These are phyloP conservation scores for Drosophila bifasciata DNA, from an alignment of 1,140 invertebrate genomes.

Conservation along the genomic window DNA sequence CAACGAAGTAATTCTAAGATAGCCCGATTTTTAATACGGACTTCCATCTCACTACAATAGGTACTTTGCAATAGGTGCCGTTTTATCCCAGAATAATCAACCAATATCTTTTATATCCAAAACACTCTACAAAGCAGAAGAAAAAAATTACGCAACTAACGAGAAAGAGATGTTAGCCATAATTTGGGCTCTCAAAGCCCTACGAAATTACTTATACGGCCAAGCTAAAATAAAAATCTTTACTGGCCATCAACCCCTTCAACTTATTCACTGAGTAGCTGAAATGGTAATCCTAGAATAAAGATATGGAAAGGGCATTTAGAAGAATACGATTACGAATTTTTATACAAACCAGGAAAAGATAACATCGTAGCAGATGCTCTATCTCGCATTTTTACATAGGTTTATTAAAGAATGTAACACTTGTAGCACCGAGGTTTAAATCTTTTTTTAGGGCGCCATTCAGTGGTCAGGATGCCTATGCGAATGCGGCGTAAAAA, in stretches of 20 bases:
- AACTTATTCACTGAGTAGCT: conserved; percentile 79
- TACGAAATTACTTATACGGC: conserved; percentile 70
- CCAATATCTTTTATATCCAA: conserved; percentile 64
- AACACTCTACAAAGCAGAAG: conserved; percentile 25
- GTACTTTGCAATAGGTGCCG: conserved; percentile 50
- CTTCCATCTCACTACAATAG: no score
- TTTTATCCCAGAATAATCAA: conserved; percentile 66
- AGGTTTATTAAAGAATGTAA: no score
- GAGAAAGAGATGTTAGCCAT: no score
- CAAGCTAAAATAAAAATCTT: conserved; percentile 52
- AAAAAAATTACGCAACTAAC: no score
- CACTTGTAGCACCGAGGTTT: no score
- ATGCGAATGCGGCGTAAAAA: no score
- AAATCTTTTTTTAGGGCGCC: no score
- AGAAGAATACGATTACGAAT: conserved; percentile 5
- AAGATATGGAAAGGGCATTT: conserved; percentile 70
- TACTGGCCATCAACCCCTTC: conserved; percentile 81
- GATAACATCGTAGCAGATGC: background rate
- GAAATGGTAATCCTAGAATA: conserved; percentile 74
- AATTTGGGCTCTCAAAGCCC: conserved; percentile 82
- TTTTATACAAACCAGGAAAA: background rate
- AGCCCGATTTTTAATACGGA: no score
- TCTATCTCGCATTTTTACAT: no score
- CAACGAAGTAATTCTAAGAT: no score
- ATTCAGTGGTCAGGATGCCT: no score